Evolutionary conservation across 92 coral and sea anemone species (phyloP).

Genomic region (Epizoanthus fatuus): DNA sequence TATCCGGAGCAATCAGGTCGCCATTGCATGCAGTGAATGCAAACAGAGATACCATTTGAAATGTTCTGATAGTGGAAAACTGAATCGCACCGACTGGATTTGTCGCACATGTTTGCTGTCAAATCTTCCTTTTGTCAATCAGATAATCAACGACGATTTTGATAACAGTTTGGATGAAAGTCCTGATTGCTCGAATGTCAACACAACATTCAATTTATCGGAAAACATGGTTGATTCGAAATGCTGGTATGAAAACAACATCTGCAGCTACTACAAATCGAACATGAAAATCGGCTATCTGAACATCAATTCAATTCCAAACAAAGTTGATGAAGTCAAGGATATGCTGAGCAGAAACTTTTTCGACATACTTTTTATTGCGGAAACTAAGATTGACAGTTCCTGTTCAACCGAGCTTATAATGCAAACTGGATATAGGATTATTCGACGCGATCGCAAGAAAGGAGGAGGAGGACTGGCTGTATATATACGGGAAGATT

Average conservation of each 20-base stretch:
- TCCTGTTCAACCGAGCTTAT: neutral
- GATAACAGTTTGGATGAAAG: neutral
- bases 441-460: constrained; percentile 45
- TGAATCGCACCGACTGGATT: neutral
- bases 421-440: constrained; percentile 42
- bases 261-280: constrained; percentile 47
- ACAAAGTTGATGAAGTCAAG: constrained; percentile 51
- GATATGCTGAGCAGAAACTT: constrained; percentile 24
- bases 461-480: constrained; percentile 48
- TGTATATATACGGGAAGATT: constrained; percentile 18
- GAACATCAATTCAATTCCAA: constrained; percentile 46
- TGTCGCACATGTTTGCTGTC: no score
- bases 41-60: no score
- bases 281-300: constrained; percentile 31
- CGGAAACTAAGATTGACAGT: constrained; percentile 44
- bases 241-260: constrained; percentile 13
- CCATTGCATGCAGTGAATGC: no score
- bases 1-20: no score
- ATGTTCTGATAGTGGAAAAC: neutral
- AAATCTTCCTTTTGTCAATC: no score
- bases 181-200: neutral
- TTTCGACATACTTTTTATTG: constrained; percentile 39
- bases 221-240: constrained; percentile 3
- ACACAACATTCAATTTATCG: neutral
- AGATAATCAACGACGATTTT: neutral